Evolutionary conservation across 2,888 invertebrate genomes (phyloP), one percentile per base, ranked within the genome.

Genomic region (Apotomis turbidana): DNA sequence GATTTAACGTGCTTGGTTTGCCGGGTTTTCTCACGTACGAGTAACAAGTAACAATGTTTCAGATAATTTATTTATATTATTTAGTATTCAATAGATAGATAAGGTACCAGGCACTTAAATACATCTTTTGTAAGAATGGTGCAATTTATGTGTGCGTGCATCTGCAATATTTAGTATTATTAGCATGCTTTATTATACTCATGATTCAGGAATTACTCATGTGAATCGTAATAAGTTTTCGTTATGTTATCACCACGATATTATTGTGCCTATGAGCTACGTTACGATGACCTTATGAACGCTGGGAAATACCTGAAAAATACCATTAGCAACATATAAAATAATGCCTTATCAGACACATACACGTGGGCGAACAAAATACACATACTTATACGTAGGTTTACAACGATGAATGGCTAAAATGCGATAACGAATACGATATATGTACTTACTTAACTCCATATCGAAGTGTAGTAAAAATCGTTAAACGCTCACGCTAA

Each of bases 391-490:
- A 27, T 49, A 61, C 58, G 15, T 44, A 44, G 55, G 54, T 64
- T 46, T 52, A 60, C 46, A 55, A 55, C 55, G 10, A 67, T 67
- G 57, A 57, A 67, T 71, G 57, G 55, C n/a, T 46, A 71, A 60
- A 66, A 46, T 38, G 64, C 41, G 63, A 70, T 70, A 70, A 58
- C 64, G 49, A 10, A 13, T 51, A 46, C 41, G 60, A 15, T 15
- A 1, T 15, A 15, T 0, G 15, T 15, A 15, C 15, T 15, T 15
- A 15, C 15, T 15, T 15, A 15, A 27, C 27, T 27, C 27, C 27
- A 2, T 51, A 51, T 9, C 12, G 44, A 60, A 15, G 36, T 36
- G 54, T 68, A 54, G n/a, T 60, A 54, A 63, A 60, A 52, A 66
- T 44, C 54, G 15, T 38, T 55, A 38, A 63, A 70, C 54, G 36